Evolutionary conservation across 2,888 invertebrate genomes (phyloP).

Genomic region (Spisula solida): DNA sequence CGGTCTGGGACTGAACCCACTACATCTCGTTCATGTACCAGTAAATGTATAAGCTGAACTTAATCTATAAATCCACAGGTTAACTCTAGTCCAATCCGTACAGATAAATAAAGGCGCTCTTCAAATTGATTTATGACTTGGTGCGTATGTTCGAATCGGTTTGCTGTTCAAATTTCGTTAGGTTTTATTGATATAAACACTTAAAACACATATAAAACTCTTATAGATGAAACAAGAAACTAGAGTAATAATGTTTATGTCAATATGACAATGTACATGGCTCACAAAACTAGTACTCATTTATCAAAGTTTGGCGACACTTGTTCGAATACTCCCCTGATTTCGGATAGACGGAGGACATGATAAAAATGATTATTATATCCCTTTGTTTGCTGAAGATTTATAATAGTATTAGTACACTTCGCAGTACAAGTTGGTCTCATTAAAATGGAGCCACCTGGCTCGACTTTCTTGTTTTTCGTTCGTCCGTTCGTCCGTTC

Average conservation of each 20-base stretch:
- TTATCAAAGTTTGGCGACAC: constrained; percentile 6
- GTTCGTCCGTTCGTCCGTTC: no score
- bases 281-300: neutral
- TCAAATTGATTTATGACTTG: neutral
- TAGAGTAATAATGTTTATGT: neutral
- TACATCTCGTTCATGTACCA: no score
- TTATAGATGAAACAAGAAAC: neutral
- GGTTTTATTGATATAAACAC: neutral
- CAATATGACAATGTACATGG: neutral
- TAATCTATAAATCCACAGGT: no score
- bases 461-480: neutral
- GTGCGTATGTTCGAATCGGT: neutral
- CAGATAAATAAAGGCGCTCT: no score
- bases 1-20: no score
- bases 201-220: neutral
- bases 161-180: neutral
- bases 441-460: neutral
- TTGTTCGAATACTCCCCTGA: neutral
- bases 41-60: no score
- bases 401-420: neutral
- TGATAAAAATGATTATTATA: neutral
- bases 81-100: no score
- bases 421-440: neutral
- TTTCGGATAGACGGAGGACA: neutral
- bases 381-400: neutral